A percentile compares a stretch with the other conserved stretches of the same genome.
Evolutionary conservation across 1,140 invertebrate genomes (phyloP).

Genomic region (Temnothorax nylanderi): DNA sequence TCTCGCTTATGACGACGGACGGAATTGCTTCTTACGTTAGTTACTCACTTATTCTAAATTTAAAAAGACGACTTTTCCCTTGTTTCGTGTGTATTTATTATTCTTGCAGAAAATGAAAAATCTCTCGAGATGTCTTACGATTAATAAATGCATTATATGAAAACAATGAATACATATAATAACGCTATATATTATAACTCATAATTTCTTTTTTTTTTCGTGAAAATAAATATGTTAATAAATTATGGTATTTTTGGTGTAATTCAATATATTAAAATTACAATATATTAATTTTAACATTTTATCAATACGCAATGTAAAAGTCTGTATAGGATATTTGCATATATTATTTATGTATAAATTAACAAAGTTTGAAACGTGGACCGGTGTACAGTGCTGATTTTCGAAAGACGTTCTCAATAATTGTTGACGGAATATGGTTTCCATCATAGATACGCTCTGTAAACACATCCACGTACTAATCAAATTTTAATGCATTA

Average conservation of each 20-base stretch:
- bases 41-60: conserved; percentile 14
- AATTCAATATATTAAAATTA: neutral
- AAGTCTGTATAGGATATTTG: neutral
- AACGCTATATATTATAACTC: neutral
- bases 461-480: neutral
- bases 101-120: neutral
- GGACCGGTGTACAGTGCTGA: neutral
- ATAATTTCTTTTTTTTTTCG: neutral
- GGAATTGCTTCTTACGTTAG: conserved; percentile 43
- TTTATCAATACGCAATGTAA: neutral
- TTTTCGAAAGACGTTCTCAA: neutral
- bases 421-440: neutral
- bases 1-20: neutral
- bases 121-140: neutral
- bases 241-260: neutral
- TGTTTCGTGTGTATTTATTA: too few relatives aligned
- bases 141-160: neutral
- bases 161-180: neutral
- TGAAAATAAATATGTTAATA: neutral
- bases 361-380: neutral
- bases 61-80: neutral
- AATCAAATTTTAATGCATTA: neutral
- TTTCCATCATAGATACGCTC: neutral
- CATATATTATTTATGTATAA: neutral
- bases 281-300: neutral